A percentile compares a stretch with the other conserved stretches of the same genome.
phyloP scores from a whole-genome alignment of 92 coral and sea anemone genomes.

The Porites divaricata region DNA sequence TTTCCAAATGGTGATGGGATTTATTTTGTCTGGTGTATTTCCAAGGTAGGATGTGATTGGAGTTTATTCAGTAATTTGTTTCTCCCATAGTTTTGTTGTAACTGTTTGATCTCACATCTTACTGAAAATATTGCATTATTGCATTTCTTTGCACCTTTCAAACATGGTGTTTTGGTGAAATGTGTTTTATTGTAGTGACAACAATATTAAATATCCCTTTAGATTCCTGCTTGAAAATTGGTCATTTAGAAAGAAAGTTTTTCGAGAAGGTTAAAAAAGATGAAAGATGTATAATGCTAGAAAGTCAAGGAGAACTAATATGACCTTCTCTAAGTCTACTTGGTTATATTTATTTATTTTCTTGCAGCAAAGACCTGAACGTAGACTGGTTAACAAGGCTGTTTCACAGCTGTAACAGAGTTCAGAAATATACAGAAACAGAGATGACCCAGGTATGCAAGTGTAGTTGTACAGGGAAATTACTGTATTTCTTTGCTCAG shows the following conservation, averaged over 20 bases:
- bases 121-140: too few species aligned
- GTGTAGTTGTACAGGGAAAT: not conserved
- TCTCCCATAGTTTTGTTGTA: too few species aligned
- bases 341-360: not conserved
- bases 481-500: not conserved
- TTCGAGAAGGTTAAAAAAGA: too few species aligned
- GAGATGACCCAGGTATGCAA: slow-evolving; percentile 74
- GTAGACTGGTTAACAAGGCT: slow-evolving; percentile 88
- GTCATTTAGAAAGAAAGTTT: not conserved
- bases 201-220: too few species aligned
- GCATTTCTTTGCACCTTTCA: too few species aligned
- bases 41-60: slow-evolving; percentile 64
- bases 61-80: not conserved
- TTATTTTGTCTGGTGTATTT: slow-evolving; percentile 82
- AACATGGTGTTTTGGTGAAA: too few species aligned
- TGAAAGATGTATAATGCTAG: too few species aligned
- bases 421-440: slow-evolving; percentile 68
- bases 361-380: slow-evolving; percentile 81
- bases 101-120: too few species aligned
- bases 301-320: too few species aligned
- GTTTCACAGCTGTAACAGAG: slow-evolving; percentile 92
- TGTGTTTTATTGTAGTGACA: too few species aligned
- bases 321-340: too few species aligned
- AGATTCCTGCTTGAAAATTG: too few species aligned
- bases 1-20: slow-evolving; percentile 89